These are phyloP conservation scores for Drosophila anomelani DNA, from an alignment of 2,888 invertebrate species.

Conservation along the genomic window DNA sequence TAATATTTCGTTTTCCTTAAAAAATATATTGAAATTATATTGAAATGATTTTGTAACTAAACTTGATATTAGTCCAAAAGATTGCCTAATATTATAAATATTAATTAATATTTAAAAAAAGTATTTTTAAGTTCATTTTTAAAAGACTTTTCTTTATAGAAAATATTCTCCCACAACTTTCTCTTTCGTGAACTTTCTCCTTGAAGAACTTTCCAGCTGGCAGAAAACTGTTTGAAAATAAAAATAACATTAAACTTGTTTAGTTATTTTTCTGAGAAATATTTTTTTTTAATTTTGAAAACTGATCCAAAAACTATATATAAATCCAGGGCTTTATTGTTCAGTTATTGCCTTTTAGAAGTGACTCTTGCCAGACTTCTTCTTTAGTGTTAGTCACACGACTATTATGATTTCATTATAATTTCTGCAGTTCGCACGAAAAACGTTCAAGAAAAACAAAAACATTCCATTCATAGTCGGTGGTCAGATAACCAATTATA, in stretches of 20 bases:
- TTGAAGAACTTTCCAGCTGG: neutral
- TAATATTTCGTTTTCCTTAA: neutral
- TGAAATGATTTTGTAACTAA: neutral
- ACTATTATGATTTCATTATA: conserved; percentile 36
- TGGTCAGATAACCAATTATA: conserved; percentile 48
- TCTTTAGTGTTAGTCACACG: neutral
- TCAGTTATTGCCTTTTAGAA: too few species aligned
- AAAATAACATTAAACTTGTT: neutral
- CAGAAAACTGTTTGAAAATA: neutral
- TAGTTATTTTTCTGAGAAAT: neutral
- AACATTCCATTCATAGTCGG: conserved; percentile 31
- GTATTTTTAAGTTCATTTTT: neutral
- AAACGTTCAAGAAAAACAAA: conserved; percentile 25
- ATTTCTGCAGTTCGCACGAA: conserved; percentile 38
- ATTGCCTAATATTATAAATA: neutral
- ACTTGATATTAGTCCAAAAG: too few species aligned
- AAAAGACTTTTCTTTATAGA: neutral
- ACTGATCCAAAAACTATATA: neutral
- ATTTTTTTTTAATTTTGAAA: too few species aligned
- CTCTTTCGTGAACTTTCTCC: conserved; percentile 10
- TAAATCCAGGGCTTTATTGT: neutral
- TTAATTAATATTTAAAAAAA: neutral
- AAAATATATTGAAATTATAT: neutral
- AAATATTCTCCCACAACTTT: neutral
- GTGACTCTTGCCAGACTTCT: neutral